Conservation (phyloP, 2,888 invertebrate genomes). For the Ecdyonurus torrentis region DNA sequence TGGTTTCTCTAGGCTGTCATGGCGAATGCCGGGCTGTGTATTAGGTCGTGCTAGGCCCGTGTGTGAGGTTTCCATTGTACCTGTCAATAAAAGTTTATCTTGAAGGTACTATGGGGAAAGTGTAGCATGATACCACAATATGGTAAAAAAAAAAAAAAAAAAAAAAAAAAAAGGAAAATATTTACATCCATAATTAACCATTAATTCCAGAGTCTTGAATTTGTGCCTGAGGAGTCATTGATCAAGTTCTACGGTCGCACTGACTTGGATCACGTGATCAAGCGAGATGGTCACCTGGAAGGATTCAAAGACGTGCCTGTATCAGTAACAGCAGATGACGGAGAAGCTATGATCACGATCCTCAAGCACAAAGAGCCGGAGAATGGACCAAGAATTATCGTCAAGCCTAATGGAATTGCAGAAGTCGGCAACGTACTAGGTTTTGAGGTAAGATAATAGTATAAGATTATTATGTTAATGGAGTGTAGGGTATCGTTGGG, state of each 20-base stretch:
- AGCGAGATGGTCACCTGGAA: slow-evolving; percentile 23
- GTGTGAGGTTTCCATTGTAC: no score
- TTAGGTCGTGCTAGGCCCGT: no score
- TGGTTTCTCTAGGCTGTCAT: no score
- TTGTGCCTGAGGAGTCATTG: slow-evolving; percentile 42
- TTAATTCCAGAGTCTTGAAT: not conserved
- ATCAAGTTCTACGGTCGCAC: slow-evolving; percentile 63
- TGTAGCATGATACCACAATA: no score
- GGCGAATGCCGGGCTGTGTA: no score
- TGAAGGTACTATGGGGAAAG: no score
- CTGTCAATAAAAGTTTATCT: no score
- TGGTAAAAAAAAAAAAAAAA: no score
- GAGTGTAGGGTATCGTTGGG: no score
- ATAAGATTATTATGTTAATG: no score
- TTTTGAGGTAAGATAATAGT: slow-evolving; percentile 49
- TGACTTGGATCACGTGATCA: slow-evolving; percentile 39
- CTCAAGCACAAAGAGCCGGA: not conserved
- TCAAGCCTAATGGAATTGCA: slow-evolving; percentile 11
- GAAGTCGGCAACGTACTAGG: slow-evolving; percentile 28
- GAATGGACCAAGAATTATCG: not conserved
- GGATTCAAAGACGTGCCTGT: slow-evolving; percentile 38
- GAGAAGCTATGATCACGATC: slow-evolving; percentile 3
- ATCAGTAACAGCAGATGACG: slow-evolving; percentile 26
- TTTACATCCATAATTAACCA: not conserved
- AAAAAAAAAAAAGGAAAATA: not conserved